Evolutionary conservation across 2,888 invertebrate species (phyloP).

Genomic region (Tenthredo notha): DNA sequence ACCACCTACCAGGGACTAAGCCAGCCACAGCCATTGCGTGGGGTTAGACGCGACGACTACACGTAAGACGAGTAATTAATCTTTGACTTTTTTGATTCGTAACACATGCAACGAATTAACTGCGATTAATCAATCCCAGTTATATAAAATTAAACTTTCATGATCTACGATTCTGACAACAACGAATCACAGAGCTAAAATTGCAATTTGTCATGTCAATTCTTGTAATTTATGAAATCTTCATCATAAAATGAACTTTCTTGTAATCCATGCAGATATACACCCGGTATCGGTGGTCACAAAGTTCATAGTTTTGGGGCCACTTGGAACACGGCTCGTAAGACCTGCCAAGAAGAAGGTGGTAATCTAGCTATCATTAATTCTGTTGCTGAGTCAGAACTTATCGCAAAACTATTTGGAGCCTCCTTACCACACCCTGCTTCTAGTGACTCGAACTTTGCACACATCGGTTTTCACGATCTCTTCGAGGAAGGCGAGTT

Average conservation of each 20-base stretch:
- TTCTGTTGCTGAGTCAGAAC: slow-evolving; percentile 31
- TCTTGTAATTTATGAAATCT: not conserved
- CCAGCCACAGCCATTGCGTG: not conserved
- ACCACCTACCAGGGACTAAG: not conserved
- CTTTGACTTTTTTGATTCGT: not conserved
- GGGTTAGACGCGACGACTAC: not conserved
- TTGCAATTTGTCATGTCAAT: not conserved
- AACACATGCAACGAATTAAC: not conserved
- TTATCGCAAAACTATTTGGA: not conserved
- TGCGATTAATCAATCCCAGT: not conserved
- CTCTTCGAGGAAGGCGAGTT: not conserved
- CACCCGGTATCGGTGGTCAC: not conserved
- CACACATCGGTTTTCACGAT: not conserved
- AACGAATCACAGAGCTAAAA: not conserved
- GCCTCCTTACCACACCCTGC: not conserved
- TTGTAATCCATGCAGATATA: not conserved
- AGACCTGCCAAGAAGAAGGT: slow-evolving; percentile 55
- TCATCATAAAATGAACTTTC: not conserved
- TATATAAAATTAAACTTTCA: not conserved
- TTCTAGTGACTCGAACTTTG: not conserved
- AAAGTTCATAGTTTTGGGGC: slow-evolving; percentile 30
- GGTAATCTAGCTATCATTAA: slow-evolving; percentile 59
- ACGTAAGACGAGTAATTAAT: not conserved
- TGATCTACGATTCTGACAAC: not conserved
- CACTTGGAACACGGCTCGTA: slow-evolving; percentile 54